Base-by-base conservation (phyloP, 1,140 invertebrate species). In the Camponotus vicinus region DNA sequence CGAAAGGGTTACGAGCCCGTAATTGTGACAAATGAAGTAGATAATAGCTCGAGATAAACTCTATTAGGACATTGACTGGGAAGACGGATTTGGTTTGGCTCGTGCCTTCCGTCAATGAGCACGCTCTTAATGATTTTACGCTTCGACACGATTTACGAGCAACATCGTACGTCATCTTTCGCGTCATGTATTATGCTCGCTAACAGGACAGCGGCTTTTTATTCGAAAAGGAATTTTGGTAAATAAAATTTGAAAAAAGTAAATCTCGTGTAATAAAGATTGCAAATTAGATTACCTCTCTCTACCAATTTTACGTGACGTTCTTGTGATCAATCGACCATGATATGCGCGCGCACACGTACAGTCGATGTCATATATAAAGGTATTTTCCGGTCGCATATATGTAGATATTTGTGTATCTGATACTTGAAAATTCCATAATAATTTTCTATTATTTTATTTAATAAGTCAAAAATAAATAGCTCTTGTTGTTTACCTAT, bases 241-340 rank as follows among this genome's bases (percentile, higher is more conserved):
- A 52, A 37, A 64, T 37, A 21, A 21, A 49, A 66, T 6, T 75
- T 75, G 3, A 59, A 13, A 15, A 45, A 64, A 34, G 63, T 57
- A 9, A 34, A 8, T 9, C 21, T n/a, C 11, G 27, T 42, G 9
- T 18, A 45, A 70, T 70, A 27, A 57, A 69, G 42, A 0, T 11
- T 70, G 32, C 55, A 27, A 52, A 55, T 52, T 52, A 69, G 13
- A 55, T 80, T 55, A 80, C 84, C 3, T 45, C 90, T 85, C 3
- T 45, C 63, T 59, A 85, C 64, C 86, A 91, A 92, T 92, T 94
- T 93, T 91, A 86, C 86, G 80, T 88, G 88, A 87, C 79, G 87
- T 86, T 89, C 75, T 94, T 92, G 89, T 94, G 93, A 95, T 95
- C 94, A 94, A 94, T 95, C 92, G 94, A 86, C 89, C 90, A 90